Evolutionary conservation across 2,888 invertebrate species (phyloP).

Genomic region (Acanthopleura granulata): DNA sequence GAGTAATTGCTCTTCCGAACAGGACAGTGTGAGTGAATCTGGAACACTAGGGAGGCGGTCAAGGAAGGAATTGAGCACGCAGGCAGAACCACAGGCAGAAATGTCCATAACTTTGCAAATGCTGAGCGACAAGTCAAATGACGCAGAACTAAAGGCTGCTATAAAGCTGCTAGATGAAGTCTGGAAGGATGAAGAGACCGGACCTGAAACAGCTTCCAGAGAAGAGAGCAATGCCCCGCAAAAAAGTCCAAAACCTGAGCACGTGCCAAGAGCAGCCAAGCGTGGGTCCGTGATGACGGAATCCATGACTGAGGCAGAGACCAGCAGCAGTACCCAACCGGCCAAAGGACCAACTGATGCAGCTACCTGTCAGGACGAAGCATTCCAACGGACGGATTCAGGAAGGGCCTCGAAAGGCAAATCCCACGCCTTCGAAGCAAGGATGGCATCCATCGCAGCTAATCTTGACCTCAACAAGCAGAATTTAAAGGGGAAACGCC

Average conservation of each 20-base stretch:
- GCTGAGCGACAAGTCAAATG: slow-evolving; percentile 9
- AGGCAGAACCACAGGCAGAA: neutral
- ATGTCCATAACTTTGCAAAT: slow-evolving; percentile 12
- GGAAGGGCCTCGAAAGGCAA: slow-evolving; percentile 30
- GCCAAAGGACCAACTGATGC: neutral
- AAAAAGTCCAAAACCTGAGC: neutral
- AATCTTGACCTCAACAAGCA: slow-evolving; percentile 46
- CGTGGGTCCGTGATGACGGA: neutral
- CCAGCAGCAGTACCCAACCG: neutral
- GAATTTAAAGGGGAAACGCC: slow-evolving; percentile 39
- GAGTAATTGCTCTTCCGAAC: slow-evolving; percentile 8
- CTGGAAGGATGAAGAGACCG: neutral
- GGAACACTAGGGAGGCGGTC: slow-evolving; percentile 16
- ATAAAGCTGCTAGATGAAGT: slow-evolving; percentile 16
- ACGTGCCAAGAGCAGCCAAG: slow-evolving; percentile 1
- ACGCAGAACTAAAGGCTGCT: slow-evolving; percentile 13
- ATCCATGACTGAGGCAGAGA: neutral
- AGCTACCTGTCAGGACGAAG: neutral
- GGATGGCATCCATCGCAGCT: slow-evolving; percentile 55
- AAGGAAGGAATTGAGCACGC: neutral
- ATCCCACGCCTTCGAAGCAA: slow-evolving; percentile 51
- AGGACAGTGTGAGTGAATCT: slow-evolving; percentile 12
- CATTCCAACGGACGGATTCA: neutral
- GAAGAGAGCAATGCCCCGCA: neutral
- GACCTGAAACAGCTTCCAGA: neutral